Conservation (phyloP, 2,888 invertebrate species). For the Leucoptera coffeella region DNA sequence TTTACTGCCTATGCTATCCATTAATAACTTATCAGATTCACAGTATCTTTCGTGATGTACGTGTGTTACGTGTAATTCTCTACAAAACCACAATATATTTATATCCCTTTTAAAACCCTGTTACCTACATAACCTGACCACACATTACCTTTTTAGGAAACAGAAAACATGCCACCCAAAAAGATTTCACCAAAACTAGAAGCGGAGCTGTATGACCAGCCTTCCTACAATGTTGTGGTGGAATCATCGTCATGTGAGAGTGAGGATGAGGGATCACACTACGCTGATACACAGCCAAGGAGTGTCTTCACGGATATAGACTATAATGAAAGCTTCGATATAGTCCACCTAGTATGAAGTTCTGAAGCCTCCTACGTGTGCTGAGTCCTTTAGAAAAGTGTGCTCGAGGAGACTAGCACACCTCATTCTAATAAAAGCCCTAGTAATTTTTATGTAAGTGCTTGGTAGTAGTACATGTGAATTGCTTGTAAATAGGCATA, state of each 20-base stretch:
- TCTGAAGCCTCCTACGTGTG: conserved; percentile 33
- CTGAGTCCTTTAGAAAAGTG: conserved; percentile 44
- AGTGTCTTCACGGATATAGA: conserved; percentile 36
- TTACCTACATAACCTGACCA: no score
- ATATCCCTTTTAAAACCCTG: neutral
- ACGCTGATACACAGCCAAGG: conserved; percentile 22
- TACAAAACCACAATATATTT: neutral
- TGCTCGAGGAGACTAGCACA: conserved; percentile 36
- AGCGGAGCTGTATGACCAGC: conserved; percentile 21
- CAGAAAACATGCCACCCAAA: conserved; percentile 38
- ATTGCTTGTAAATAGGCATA: no score
- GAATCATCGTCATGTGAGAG: conserved; percentile 39
- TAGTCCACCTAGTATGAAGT: conserved; percentile 43
- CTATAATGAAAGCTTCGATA: conserved; percentile 39
- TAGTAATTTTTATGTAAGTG: conserved; percentile 34
- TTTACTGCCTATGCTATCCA: no score
- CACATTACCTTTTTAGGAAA: conserved; percentile 37
- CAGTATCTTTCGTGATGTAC: no score
- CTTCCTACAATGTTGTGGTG: conserved; percentile 32
- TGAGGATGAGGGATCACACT: conserved; percentile 30
- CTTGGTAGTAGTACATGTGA: no score
- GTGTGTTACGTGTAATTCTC: neutral
- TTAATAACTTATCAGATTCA: no score
- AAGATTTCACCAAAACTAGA: conserved; percentile 22
- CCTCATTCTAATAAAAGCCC: conserved; percentile 44